A percentile compares a stretch with the other conserved stretches of the same genome.
These are phyloP conservation scores for Phalacrocorax pelagicus DNA, from an alignment of 2,113 vertebrate species.

Conservation along the genomic window DNA sequence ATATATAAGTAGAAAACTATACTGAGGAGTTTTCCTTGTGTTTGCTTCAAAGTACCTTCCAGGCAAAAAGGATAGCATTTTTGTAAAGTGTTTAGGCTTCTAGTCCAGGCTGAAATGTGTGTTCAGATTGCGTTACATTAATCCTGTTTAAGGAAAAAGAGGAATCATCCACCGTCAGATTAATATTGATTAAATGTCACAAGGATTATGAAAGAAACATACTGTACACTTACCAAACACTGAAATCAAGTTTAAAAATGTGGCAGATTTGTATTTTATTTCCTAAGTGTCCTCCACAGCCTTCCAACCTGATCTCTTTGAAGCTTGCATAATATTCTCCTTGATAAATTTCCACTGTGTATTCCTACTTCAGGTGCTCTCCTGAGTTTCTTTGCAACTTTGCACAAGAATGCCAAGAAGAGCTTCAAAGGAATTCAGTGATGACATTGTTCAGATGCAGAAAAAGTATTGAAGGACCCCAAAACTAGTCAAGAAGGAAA, in stretches of 20 bases:
- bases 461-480: not conserved
- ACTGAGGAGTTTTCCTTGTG: slow-evolving; percentile 9
- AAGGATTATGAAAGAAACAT: slow-evolving; percentile 63
- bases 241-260: slow-evolving; percentile 55
- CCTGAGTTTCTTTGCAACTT: slow-evolving; percentile 30
- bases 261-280: slow-evolving; percentile 64
- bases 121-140: slow-evolving; percentile 56
- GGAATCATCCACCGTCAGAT: slow-evolving; percentile 66
- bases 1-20: no score
- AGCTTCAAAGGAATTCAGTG: slow-evolving; percentile 13
- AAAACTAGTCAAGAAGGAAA: not conserved
- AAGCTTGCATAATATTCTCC: slow-evolving; percentile 31
- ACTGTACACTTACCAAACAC: slow-evolving; percentile 59
- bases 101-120: slow-evolving; percentile 54
- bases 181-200: slow-evolving; percentile 75
- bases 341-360: slow-evolving; percentile 54
- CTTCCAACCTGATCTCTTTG: slow-evolving; percentile 60
- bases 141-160: slow-evolving; percentile 68
- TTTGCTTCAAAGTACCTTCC: slow-evolving; percentile 45
- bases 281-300: not conserved
- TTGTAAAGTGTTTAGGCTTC: slow-evolving; percentile 61
- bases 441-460: not conserved
- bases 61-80: slow-evolving; percentile 59
- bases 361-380: slow-evolving; percentile 33
- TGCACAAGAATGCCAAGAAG: not conserved